Conservation (phyloP, 2,888 invertebrate species). For the Orthonevra nobilis region DNA sequence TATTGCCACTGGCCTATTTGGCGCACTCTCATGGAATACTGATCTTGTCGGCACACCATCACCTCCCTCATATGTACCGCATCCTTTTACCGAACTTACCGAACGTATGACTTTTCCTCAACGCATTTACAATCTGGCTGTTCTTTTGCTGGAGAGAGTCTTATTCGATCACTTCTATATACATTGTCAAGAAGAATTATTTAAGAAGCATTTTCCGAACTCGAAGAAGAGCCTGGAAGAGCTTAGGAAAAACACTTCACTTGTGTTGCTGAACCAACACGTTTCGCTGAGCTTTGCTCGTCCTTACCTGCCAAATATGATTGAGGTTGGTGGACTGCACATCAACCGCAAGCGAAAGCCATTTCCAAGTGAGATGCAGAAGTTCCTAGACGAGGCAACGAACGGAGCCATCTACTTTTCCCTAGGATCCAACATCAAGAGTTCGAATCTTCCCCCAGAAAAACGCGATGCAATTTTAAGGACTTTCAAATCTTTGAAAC, state of each 20-base stretch:
- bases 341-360: constrained; percentile 76
- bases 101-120: constrained; percentile 78
- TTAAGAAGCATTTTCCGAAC: constrained; percentile 74
- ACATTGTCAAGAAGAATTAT: constrained; percentile 75
- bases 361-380: constrained; percentile 77
- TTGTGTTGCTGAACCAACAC: constrained; percentile 78
- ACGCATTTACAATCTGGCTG: constrained; percentile 77
- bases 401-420: constrained; percentile 81
- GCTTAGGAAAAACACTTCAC: constrained; percentile 74
- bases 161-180: constrained; percentile 74
- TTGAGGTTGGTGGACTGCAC: constrained; percentile 79
- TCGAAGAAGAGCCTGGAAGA: constrained; percentile 74
- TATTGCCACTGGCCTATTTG: constrained; percentile 75
- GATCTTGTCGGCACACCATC: constrained; percentile 77
- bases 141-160: constrained; percentile 72
- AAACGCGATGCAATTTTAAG: constrained; percentile 74
- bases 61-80: constrained; percentile 78
- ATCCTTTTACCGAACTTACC: constrained; percentile 74
- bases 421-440: constrained; percentile 79
- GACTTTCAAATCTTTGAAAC: constrained; percentile 75
- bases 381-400: constrained; percentile 78
- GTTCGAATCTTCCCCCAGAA: constrained; percentile 73
- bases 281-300: constrained; percentile 76
- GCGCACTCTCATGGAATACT: constrained; percentile 76
- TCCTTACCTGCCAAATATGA: constrained; percentile 79